Conservation (phyloP, 1,140 invertebrate genomes). For the Eriosoma lanigerum region DNA sequence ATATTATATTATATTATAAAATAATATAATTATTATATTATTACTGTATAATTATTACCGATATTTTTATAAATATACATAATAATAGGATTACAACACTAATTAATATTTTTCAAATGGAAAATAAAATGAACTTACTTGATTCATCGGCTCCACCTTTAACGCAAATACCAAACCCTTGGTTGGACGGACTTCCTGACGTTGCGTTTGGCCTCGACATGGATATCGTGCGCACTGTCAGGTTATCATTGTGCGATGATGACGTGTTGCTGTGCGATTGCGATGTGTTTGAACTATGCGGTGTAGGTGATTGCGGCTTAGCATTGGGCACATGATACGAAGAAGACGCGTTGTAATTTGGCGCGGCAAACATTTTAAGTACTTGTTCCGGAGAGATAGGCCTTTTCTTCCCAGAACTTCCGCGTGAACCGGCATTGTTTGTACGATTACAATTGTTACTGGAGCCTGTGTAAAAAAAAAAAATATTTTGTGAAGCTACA, state of each 20-base stretch:
- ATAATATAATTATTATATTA: too few species aligned
- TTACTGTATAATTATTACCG: too few species aligned
- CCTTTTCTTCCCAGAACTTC: constrained; percentile 55
- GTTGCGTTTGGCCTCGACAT: constrained; percentile 71
- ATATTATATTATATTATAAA: too few species aligned
- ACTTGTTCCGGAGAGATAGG: constrained; percentile 57
- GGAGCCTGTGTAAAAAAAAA: background rate
- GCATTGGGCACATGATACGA: constrained; percentile 9
- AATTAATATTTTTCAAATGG: too few species aligned
- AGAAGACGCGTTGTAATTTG: constrained; percentile 25
- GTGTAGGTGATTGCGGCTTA: constrained; percentile 54
- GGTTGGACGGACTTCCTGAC: constrained; percentile 65
- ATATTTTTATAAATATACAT: too few species aligned
- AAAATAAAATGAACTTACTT: constrained; percentile 61
- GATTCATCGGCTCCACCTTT: constrained; percentile 81
- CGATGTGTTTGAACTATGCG: constrained; percentile 58
- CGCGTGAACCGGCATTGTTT: constrained; percentile 8
- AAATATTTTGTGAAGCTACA: background rate
- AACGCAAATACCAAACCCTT: constrained; percentile 85
- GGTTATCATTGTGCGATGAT: constrained; percentile 71
- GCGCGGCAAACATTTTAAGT: constrained; percentile 55
- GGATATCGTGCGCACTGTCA: constrained; percentile 76
- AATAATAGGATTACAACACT: too few species aligned
- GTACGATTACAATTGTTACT: constrained; percentile 38
- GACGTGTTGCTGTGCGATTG: constrained; percentile 58